Conservation (phyloP, 2,113 vertebrate species). For the Pholis gunnellus region DNA sequence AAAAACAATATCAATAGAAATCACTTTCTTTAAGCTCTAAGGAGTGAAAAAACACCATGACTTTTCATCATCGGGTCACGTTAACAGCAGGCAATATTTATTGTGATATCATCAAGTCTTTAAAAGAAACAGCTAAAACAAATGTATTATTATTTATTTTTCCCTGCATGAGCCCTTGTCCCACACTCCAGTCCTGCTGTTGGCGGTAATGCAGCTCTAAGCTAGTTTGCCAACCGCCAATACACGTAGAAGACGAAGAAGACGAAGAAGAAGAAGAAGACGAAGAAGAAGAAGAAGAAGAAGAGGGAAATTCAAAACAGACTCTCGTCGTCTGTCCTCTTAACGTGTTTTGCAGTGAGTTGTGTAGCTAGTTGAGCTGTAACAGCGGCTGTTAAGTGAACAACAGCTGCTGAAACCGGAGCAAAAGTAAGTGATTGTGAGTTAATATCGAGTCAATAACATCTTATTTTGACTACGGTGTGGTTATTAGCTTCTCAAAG, state of each 20-base stretch:
- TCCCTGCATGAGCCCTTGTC: not conserved
- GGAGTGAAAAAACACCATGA: not conserved
- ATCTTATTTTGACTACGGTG: too few relatives aligned
- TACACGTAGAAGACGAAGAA: slow-evolving; percentile 16
- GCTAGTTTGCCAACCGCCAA: not conserved
- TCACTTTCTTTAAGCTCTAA: not conserved
- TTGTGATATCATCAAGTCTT: not conserved
- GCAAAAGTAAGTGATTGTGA: not conserved
- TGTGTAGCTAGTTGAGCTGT: not conserved
- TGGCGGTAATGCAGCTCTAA: not conserved
- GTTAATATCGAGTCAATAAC: not conserved
- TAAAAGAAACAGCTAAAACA: not conserved
- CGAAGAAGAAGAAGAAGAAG: slow-evolving; percentile 24
- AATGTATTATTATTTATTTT: not conserved
- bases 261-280: slow-evolving; percentile 8
- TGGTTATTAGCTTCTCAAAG: not conserved
- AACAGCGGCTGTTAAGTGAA: not conserved
- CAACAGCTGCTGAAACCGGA: not conserved
- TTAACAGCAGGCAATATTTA: not conserved
- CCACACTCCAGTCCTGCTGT: not conserved
- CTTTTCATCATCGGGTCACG: not conserved
- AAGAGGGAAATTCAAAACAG: slow-evolving; percentile 70
- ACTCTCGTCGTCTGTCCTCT: fast-evolving
- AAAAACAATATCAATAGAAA: not conserved
- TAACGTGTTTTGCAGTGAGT: too few relatives aligned